Evolutionary conservation across 1,140 invertebrate genomes (phyloP).

Genomic region (Chrysopa pallens): DNA sequence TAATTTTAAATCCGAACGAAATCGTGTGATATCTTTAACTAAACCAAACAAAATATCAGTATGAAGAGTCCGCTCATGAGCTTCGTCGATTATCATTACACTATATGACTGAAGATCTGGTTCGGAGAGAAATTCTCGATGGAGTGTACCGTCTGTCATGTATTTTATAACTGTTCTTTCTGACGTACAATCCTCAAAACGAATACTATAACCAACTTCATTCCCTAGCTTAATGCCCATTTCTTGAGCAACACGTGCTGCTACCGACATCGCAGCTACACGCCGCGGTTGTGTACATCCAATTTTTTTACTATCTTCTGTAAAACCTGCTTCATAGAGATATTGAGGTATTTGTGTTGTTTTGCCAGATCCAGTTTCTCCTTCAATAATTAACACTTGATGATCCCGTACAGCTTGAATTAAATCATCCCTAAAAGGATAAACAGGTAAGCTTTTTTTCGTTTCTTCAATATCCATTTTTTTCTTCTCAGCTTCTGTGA

Average conservation of each 20-base stretch:
- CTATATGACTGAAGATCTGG: conserved; percentile 88
- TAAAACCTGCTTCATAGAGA: conserved; percentile 80
- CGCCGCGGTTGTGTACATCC: conserved; percentile 91
- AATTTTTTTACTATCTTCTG: conserved; percentile 60
- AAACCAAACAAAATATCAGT: conserved; percentile 97
- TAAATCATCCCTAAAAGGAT: conserved; percentile 76
- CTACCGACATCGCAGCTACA: conserved; percentile 99
- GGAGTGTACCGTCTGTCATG: conserved; percentile 98
- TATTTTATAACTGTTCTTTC: conserved; percentile 96
- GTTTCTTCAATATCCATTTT: conserved; percentile 82
- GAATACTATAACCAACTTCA: conserved; percentile 97
- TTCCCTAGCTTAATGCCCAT: conserved; percentile 97
- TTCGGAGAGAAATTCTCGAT: conserved; percentile 93
- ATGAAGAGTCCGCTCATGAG: conserved; percentile 94
- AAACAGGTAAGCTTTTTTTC: conserved; percentile 85
- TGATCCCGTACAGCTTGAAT: conserved; percentile 75
- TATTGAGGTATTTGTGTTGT: conserved; percentile 99
- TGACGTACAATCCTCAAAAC: conserved; percentile 98
- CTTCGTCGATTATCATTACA: conserved; percentile 99
- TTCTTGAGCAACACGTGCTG: conserved; percentile 96
- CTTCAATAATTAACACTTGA: conserved; percentile 87
- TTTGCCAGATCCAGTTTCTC: conserved; percentile 95
- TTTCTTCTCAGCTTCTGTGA: conserved; percentile 53
- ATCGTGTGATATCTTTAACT: conserved; percentile 93
- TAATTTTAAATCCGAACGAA: conserved; percentile 86